Evolutionary conservation across 2,113 vertebrate species (phyloP).

Genomic region (Procavia capensis): DNA sequence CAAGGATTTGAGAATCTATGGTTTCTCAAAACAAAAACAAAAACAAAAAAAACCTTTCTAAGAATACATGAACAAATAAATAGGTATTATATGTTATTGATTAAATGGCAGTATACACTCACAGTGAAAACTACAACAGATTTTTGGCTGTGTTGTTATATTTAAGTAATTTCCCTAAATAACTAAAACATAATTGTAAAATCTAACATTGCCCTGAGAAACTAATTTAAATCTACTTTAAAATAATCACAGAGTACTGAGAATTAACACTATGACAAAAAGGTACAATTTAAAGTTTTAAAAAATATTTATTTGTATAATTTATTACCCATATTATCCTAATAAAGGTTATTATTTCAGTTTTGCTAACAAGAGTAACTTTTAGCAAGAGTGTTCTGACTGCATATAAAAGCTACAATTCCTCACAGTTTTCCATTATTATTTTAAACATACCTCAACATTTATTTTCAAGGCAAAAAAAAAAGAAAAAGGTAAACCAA

Average conservation of each 20-base stretch:
- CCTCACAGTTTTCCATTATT: background rate
- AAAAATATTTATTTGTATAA: conserved; percentile 48
- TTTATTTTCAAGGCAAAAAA: conserved; percentile 53
- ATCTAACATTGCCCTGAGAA: background rate
- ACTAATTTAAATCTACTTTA: conserved; percentile 29
- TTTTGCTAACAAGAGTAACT: conserved; percentile 36
- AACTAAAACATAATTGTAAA: conserved; percentile 18
- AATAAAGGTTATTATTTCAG: conserved; percentile 25
- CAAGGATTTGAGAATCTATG: too few relatives aligned
- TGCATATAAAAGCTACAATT: conserved; percentile 29
- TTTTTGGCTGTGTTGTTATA: conserved; percentile 10
- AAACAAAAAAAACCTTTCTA: background rate
- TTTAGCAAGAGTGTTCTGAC: background rate
- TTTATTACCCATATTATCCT: background rate
- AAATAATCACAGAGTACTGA: background rate
- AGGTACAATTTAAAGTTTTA: background rate
- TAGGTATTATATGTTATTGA: background rate
- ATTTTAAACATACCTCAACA: conserved; percentile 41
- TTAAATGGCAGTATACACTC: conserved; percentile 36
- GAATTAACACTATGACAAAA: background rate
- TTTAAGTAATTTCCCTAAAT: conserved; percentile 34
- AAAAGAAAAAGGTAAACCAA: background rate
- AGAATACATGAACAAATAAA: background rate
- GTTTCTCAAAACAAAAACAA: conserved; percentile 14
- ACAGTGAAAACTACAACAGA: background rate